These are phyloP conservation scores for Synergus umbraculus DNA, from an alignment of 2,888 invertebrate genomes.

Conservation along the genomic window DNA sequence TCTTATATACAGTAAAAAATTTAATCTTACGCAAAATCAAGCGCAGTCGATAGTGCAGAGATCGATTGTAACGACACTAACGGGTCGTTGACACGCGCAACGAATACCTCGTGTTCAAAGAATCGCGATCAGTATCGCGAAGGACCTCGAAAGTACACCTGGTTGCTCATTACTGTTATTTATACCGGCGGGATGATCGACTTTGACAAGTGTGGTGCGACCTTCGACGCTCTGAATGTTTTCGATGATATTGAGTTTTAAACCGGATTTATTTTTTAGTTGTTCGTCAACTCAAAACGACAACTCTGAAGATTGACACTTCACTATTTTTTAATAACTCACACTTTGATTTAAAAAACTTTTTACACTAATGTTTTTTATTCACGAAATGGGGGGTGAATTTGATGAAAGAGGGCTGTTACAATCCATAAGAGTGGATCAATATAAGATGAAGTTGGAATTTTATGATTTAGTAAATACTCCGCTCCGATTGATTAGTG, in stretches of 20 bases:
- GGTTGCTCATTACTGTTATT: conserved; percentile 34
- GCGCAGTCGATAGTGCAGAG: conserved; percentile 23
- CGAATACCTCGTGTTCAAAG: conserved; percentile 31
- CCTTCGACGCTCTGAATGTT: neutral
- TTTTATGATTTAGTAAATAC: neutral
- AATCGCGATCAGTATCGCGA: conserved; percentile 25
- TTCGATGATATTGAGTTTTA: neutral
- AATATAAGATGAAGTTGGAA: neutral
- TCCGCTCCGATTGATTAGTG: neutral
- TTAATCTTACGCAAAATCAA: conserved; percentile 22
- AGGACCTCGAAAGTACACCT: conserved; percentile 37
- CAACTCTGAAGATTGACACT: neutral
- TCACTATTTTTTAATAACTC: neutral
- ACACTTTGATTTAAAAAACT: neutral
- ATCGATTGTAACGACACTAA: conserved; percentile 33
- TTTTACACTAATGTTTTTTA: neutral
- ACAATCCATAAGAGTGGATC: neutral
- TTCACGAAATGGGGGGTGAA: neutral
- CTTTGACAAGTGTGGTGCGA: conserved; percentile 21
- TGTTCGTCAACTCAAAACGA: neutral
- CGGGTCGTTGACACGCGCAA: conserved; percentile 34
- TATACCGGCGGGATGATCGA: conserved; percentile 25
- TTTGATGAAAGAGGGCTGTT: neutral
- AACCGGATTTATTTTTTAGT: neutral
- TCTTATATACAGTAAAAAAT: neutral